phyloP scores from a whole-genome alignment of 92 coral and sea anemone genomes.

The Epizoanthus stellaris region DNA sequence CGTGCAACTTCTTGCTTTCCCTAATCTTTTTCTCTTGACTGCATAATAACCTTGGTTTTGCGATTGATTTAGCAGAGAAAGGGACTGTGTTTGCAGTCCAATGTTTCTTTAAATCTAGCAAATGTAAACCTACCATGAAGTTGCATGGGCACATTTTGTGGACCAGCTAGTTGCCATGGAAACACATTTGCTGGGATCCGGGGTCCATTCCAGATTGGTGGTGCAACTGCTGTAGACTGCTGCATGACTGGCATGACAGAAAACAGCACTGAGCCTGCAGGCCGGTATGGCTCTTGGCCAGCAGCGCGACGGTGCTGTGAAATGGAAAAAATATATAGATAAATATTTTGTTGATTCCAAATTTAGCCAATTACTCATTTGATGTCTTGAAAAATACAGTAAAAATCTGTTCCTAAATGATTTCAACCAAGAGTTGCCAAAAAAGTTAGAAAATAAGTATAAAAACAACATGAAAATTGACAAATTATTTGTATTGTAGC shows the following conservation, averaged over 20 bases:
- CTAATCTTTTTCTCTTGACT: too few species aligned
- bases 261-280: constrained; percentile 91
- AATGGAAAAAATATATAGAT: background rate
- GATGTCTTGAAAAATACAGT: too few species aligned
- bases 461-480: too few species aligned
- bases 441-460: too few species aligned
- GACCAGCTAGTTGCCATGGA: constrained; percentile 85
- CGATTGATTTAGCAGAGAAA: too few species aligned
- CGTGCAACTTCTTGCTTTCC: too few species aligned
- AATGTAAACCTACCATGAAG: constrained; percentile 28
- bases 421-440: too few species aligned
- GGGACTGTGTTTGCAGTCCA: too few species aligned
- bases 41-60: too few species aligned
- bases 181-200: constrained; percentile 81
- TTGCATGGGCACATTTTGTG: constrained; percentile 41
- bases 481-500: too few species aligned
- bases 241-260: constrained; percentile 96
- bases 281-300: constrained; percentile 90
- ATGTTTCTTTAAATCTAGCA: background rate
- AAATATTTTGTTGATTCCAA: background rate
- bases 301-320: constrained; percentile 75
- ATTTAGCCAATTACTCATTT: too few species aligned
- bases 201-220: constrained; percentile 93
- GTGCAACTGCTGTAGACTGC: constrained; percentile 83
- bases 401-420: too few species aligned